Percentiles rank a stretch among this genome's conserved stretches.
Evolutionary conservation across 2,113 vertebrate genomes (phyloP).

Genomic region (Boleophthalmus pectinirostris): DNA sequence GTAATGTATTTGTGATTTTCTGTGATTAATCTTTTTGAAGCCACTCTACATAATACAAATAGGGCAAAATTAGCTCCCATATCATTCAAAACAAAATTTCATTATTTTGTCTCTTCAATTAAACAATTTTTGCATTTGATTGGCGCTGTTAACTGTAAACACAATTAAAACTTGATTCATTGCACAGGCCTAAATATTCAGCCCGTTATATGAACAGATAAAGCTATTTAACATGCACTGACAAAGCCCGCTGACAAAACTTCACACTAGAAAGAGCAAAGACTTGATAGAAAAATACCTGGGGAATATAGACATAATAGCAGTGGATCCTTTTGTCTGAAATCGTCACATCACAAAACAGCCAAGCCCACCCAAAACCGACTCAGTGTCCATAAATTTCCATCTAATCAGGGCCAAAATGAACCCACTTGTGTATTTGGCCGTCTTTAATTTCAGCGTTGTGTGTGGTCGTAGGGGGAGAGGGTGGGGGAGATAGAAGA

Average conservation of each 20-base stretch:
- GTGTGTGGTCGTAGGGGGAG: background rate
- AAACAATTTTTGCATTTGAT: no score
- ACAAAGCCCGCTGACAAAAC: background rate
- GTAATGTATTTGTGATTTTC: no score
- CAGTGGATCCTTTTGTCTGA: slow-evolving; percentile 15
- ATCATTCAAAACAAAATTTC: no score
- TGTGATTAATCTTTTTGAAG: no score
- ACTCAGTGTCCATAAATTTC: slow-evolving; percentile 34
- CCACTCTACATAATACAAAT: no score
- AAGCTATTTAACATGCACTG: background rate
- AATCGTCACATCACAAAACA: slow-evolving; percentile 36
- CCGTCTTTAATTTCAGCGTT: slow-evolving; percentile 32
- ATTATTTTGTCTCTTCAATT: no score
- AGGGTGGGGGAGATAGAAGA: no score
- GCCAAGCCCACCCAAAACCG: slow-evolving; percentile 19
- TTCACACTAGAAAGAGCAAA: background rate
- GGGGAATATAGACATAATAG: slow-evolving; percentile 23
- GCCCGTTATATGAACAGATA: background rate
- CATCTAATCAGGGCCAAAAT: slow-evolving; percentile 35
- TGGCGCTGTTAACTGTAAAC: no score
- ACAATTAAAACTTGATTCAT: no score
- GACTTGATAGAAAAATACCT: slow-evolving; percentile 4
- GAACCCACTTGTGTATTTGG: slow-evolving; percentile 29
- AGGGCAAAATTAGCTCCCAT: no score
- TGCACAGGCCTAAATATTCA: no score